Evolutionary conservation across 2,113 vertebrate genomes (phyloP), one percentile per base, ranked within the genome.

Genomic region (Cromileptes altivelis): DNA sequence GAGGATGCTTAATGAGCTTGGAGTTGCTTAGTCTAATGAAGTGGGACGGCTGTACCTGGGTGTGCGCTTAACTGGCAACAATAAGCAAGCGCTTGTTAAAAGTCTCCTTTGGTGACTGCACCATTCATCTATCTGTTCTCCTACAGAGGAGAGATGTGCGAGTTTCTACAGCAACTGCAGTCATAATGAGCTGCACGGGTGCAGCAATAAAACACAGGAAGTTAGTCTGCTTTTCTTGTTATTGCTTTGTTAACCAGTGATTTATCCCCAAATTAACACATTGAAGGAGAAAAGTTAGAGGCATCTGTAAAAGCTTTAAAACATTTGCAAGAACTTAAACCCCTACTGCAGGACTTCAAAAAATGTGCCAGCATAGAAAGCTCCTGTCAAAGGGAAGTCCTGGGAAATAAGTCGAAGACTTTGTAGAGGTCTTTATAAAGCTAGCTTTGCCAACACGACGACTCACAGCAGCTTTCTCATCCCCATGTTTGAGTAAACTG

Each of bases 1-100:
- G 69, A 76, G 84, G 82, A 83, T 79, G 76, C 78, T 86, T 92
- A 92, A 91, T 93, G 88, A 91, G 76, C 80, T 78, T 79, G 40
- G 83, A 90, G 78, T 85, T 71, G 73, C 80, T 87, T 68, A 7
- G 74, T 74, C 78, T 91, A 89, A 90, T 89, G 84, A 91, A 86
- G 75, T 86, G 79, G 70, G 74, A 65, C 5, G 40, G 63, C 87
- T 88, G 62, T 82, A 72, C 58, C 78, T 75, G 78, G 50, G 64
- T 75, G 61, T 82, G 62, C 1, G 18, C 78, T 85, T 74, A 83
- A 70, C 86, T 75, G 37, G 75, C 65, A 71, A 83, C 70, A 70
- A 63, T 53, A 60, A 70, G 37, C 78, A 62, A 18, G 30, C n/a
- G 62, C 88, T 88, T 86, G 67, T 90, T 85, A 83, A 88, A 86